Evolutionary conservation across 2,888 invertebrate genomes (phyloP).

Genomic region (Molanna angustata): DNA sequence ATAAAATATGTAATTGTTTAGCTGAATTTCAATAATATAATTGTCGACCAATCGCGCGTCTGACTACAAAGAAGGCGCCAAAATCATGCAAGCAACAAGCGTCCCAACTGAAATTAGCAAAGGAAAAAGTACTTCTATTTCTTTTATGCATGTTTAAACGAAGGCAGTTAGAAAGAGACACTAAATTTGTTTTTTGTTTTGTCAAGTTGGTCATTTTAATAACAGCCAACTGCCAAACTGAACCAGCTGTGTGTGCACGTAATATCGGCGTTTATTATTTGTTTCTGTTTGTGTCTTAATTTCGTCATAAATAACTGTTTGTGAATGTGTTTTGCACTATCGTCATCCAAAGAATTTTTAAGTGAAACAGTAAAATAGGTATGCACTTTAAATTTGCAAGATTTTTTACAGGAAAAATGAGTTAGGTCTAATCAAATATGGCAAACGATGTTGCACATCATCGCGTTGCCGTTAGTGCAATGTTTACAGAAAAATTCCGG

Average conservation of each 20-base stretch:
- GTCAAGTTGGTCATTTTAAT: constrained; percentile 3
- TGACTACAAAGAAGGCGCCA: constrained; percentile 15
- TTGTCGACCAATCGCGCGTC: constrained; percentile 2
- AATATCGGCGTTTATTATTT: constrained; percentile 4
- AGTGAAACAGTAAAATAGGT: background rate
- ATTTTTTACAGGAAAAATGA: background rate
- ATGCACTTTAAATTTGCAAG: background rate
- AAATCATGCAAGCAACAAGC: constrained; percentile 18
- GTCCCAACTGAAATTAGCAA: constrained; percentile 6
- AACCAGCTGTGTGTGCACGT: constrained; percentile 19
- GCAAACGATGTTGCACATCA: background rate
- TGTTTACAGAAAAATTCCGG: constrained; percentile 15
- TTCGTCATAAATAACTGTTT: background rate
- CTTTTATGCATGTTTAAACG: background rate
- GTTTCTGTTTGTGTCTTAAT: constrained; percentile 2
- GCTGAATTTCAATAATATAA: too few species aligned
- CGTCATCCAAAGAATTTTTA: background rate
- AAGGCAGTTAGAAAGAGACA: constrained; percentile 12
- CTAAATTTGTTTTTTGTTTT: constrained; percentile 1
- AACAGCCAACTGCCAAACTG: constrained; percentile 4
- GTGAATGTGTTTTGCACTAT: background rate
- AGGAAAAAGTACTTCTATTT: background rate
- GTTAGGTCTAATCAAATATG: background rate
- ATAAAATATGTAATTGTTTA: too few species aligned
- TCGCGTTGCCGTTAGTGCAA: constrained; percentile 7